Conservation (phyloP, 2,113 vertebrate species). For the Piprites chloris region DNA sequence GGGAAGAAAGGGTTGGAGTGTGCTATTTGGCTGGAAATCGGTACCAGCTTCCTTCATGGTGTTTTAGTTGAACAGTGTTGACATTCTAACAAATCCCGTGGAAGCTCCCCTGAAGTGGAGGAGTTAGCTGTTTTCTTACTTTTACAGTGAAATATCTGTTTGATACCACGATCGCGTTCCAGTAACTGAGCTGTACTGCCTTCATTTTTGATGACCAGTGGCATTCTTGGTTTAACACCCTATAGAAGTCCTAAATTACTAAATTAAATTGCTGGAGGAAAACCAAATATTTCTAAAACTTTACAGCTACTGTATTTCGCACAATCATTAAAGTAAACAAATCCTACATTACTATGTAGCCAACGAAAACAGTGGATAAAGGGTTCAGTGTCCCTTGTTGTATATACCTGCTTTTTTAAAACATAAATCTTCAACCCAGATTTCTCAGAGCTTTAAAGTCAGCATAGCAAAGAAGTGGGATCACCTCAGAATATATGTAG, state of each 20-base stretch:
- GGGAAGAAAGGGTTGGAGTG: constrained; percentile 73
- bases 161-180: constrained; percentile 53
- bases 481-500: constrained; percentile 58
- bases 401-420: constrained; percentile 45
- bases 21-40: constrained; percentile 73
- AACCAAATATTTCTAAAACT: constrained; percentile 72
- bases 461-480: constrained; percentile 18
- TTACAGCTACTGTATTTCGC: constrained; percentile 72
- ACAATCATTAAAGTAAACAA: constrained; percentile 74
- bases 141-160: constrained; percentile 73
- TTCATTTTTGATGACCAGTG: constrained; percentile 60
- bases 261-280: constrained; percentile 67
- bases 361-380: constrained; percentile 71
- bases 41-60: constrained; percentile 79
- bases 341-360: constrained; percentile 63
- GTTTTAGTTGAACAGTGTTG: constrained; percentile 81
- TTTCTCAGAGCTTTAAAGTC: constrained; percentile 44
- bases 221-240: constrained; percentile 75
- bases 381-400: constrained; percentile 73
- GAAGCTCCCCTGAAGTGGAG: constrained; percentile 76
- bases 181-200: constrained; percentile 37
- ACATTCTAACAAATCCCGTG: constrained; percentile 82
- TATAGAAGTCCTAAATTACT: constrained; percentile 66
- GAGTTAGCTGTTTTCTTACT: constrained; percentile 68
- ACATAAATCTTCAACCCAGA: constrained; percentile 40